Evolutionary conservation across 2,888 invertebrate species (phyloP), one percentile per base, ranked within the genome.

Genomic region (Parnassius smintheus): DNA sequence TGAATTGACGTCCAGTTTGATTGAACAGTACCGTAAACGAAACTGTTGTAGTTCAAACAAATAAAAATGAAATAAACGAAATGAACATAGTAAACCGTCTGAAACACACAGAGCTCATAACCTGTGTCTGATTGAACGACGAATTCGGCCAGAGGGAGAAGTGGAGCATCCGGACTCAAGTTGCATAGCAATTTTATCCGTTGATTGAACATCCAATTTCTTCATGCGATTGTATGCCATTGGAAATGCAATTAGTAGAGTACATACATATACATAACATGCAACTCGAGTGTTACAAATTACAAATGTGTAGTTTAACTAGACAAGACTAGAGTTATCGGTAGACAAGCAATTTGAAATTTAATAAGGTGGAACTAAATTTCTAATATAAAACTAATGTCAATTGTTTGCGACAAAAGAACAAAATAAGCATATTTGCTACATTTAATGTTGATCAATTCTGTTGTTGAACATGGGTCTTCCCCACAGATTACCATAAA

Each of bases 131-230:
- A 71, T 70, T 65, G 68, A 65, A 68, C 66, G 51, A 62, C 56
- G 55, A 68, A 66, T 69, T 70, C 68, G 70, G 66, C 68, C 66
- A 67, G 56, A 66, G 58, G 68, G 56, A 66, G 58, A 63, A 61
- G 60, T 68, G 66, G 66, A 68, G 52, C 46, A 57, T 63, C 54
- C 57, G 56, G 52, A 61, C 56, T 48, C 49, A 58, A 63, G 55
- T 60, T 59, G 46, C 52, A 51, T 51, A 51, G 52, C 56, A 62
- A 57, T 48, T 62, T 53, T 57, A 62, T 49, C 48, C 62, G 53
- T 53, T 57, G 42, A 53, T 44, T 53, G 62, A 57, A 52, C 57
- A 57, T 62, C 62, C 57, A 62, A 57, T 62, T 59, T 49, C 62
- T 45, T 55, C 35, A 58, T 57, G 53, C 48, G 48, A 57, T 62